Conservation (phyloP, 2,888 invertebrate species). For the Caenorhabditis sp. region DNA sequence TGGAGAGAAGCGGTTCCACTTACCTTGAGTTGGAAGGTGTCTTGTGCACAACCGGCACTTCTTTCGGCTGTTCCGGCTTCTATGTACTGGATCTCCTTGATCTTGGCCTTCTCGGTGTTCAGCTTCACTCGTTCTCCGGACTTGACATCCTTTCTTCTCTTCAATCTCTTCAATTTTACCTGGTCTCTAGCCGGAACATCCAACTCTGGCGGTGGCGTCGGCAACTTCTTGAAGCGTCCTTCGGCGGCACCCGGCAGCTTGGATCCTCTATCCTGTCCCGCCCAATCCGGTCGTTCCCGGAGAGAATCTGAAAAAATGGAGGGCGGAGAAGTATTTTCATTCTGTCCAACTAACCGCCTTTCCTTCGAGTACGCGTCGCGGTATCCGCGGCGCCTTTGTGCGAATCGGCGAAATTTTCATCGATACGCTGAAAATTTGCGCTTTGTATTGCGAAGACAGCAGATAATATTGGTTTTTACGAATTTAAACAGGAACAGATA, state of each 20-base stretch:
- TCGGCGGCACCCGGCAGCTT: constrained; percentile 64
- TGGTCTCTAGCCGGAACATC: constrained; percentile 78
- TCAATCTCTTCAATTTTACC: constrained; percentile 71
- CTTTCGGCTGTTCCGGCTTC: constrained; percentile 71
- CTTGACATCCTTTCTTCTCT: constrained; percentile 67
- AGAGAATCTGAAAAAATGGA: too few species aligned
- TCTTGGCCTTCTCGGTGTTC: constrained; percentile 73
- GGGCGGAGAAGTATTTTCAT: too few species aligned
- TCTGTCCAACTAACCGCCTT: too few species aligned
- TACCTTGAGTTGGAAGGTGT: constrained; percentile 76
- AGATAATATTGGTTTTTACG: too few species aligned
- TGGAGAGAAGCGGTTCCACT: too few species aligned
- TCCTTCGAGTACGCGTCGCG: too few species aligned
- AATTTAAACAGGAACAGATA: too few species aligned
- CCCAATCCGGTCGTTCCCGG: constrained; percentile 67
- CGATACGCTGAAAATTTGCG: too few species aligned
- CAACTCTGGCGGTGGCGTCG: constrained; percentile 74
- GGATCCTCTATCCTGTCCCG: constrained; percentile 58
- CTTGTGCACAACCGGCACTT: constrained; percentile 73
- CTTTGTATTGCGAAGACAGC: too few species aligned
- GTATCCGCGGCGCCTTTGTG: too few species aligned
- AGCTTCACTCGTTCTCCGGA: constrained; percentile 72
- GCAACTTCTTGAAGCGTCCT: constrained; percentile 65
- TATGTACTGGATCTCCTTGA: constrained; percentile 73
- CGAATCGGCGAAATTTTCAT: too few species aligned